phyloP scores from a whole-genome alignment of 2,888 invertebrate genomes.

The Bugulina stolonifera region DNA sequence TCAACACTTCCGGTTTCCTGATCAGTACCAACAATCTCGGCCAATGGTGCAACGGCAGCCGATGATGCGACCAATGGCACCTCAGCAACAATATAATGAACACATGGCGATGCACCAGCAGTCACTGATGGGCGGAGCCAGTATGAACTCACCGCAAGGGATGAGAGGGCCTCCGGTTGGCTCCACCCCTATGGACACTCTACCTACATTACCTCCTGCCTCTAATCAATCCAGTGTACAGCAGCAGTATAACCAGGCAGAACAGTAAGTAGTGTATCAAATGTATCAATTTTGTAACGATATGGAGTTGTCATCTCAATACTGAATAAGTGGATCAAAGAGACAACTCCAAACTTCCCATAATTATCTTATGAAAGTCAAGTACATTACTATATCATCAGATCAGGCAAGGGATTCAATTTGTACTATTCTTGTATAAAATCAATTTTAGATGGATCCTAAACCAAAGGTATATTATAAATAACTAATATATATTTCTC shows the following conservation, averaged over 20 bases:
- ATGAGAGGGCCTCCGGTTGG: neutral
- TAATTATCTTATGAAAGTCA: no score
- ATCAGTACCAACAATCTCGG: neutral
- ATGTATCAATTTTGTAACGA: no score
- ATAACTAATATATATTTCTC: no score
- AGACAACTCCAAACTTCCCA: no score
- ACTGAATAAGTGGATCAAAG: no score
- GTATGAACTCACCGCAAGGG: neutral
- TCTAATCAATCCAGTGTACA: neutral
- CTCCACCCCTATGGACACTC: neutral
- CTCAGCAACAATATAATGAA: neutral
- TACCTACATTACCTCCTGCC: neutral
- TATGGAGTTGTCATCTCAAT: no score
- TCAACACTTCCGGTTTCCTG: conserved; percentile 17
- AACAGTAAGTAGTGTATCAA: neutral
- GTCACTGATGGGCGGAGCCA: neutral
- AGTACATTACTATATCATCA: no score
- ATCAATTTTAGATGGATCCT: conserved; percentile 22
- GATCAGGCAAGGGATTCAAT: no score
- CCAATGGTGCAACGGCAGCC: neutral
- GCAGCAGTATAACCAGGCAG: neutral
- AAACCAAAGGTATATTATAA: conserved; percentile 5
- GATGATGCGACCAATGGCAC: neutral
- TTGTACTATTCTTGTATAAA: no score
- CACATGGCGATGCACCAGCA: neutral